phyloP scores from a whole-genome alignment of 2,113 vertebrate genomes.

The Reinhardtius hippoglossoides region DNA sequence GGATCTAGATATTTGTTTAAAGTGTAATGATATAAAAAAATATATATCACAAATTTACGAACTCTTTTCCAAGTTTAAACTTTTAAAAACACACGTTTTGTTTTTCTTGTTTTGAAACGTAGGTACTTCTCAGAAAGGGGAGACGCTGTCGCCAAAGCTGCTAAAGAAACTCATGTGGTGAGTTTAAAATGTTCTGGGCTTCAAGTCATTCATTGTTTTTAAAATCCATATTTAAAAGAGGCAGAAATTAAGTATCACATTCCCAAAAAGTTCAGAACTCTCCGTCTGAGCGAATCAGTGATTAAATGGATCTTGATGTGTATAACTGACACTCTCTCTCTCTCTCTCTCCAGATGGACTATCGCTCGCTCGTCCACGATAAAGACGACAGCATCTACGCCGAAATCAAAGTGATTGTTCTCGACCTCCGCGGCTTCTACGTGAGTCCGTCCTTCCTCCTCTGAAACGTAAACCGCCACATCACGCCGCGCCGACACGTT shows the following conservation, averaged over 20 bases:
- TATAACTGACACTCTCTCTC: background rate
- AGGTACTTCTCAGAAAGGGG: constrained; percentile 86
- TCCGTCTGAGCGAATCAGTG: no score
- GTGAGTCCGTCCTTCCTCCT: constrained; percentile 76
- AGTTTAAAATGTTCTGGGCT: constrained; percentile 51
- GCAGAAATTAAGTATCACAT: no score
- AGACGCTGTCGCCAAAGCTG: constrained; percentile 91
- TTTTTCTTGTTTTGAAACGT: background rate
- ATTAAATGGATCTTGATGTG: no score
- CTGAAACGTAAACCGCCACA: accelerated
- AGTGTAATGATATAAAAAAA: no score
- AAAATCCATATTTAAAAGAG: no score
- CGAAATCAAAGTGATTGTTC: constrained; percentile 84
- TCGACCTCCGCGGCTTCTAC: constrained; percentile 89
- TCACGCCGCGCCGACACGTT: background rate
- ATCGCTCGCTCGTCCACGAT: constrained; percentile 86
- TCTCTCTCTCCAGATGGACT: constrained; percentile 88
- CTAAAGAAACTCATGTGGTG: constrained; percentile 92
- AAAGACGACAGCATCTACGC: constrained; percentile 85
- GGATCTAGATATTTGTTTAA: background rate
- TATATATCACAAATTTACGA: no score
- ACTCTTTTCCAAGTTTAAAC: no score
- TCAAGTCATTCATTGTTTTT: background rate
- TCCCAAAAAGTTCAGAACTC: no score
- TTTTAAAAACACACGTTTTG: no score